phyloP scores from a whole-genome alignment of 2,113 vertebrate genomes.

The western clawed frog (Xenopus tropicalis) region UCB_Xtro_10.0 CM004448.2:38191001-38191500 shows the following conservation, averaged over 20 bases:
- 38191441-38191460: slow-evolving; percentile 81
- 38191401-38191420: slow-evolving; percentile 81
- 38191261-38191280: slow-evolving; percentile 78
- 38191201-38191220: slow-evolving; percentile 75
- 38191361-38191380: slow-evolving; percentile 77
- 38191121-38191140: slow-evolving; percentile 57
- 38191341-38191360: slow-evolving; percentile 73
- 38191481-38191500: slow-evolving; percentile 74
- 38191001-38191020: too few species aligned
- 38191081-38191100: too few species aligned
- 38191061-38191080: too few species aligned
- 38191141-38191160: slow-evolving; percentile 62
- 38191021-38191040: too few species aligned
- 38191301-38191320: slow-evolving; percentile 80
- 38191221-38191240: slow-evolving; percentile 65
- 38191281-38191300: slow-evolving; percentile 84
- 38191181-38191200: slow-evolving; percentile 71
- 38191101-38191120: background rate
- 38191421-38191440: slow-evolving; percentile 82
- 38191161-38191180: slow-evolving; percentile 64
- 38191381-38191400: slow-evolving; percentile 77
- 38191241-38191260: slow-evolving; percentile 77
- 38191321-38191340: slow-evolving; percentile 88
- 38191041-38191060: too few species aligned
- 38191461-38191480: slow-evolving; percentile 69